Evolutionary conservation across 2,888 invertebrate genomes (phyloP), one percentile per base, ranked within the genome.

Genomic region (Epinotia nisella): DNA sequence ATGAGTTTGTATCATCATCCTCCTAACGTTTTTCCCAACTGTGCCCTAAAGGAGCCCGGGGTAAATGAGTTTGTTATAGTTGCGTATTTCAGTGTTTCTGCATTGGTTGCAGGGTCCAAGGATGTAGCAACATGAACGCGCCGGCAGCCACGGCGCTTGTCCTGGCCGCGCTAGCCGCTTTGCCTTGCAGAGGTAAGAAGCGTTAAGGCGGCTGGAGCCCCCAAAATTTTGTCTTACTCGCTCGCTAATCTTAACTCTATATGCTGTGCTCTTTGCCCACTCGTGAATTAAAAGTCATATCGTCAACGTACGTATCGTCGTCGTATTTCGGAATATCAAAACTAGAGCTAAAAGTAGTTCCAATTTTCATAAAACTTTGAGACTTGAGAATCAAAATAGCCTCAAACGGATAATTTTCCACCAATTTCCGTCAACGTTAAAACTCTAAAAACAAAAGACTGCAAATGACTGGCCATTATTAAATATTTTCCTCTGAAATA

Each of bases 61-160:
- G 9, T 9, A 35, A 1, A 9, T 29, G 29, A 24, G 24, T 29
- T 29, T 29, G 5, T 29, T 29, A 29, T 29, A 35, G 35, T 35
- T 35, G 35, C 7, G 35, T 35, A 35, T 35, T 35, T 35, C 9
- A 35, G 9, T 29, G n/a, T 15, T n/a, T 58, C 35, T 59, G 15
- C 10, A 10, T 70, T 89, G 86, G 84, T 90, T 87, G 0, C 85
- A 92, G 92, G 75, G 81, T 55, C 71, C 45, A 82, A 91, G 80
- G 85, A 93, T 92, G 93, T 93, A 92, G 89, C 49, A 83, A 80
- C 78, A 93, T 93, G 93, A 84, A 88, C 59, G 88, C 89, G 89
- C 90, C 91, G 88, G 90, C 92, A 80, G 82, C 93, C 70, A 89
- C 91, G 88, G 92, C 91, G 86, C 85, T 93, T 19, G 76, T 93